These are phyloP conservation scores for Mola mola DNA, from an alignment of 2,113 vertebrate species.

Conservation along the genomic window DNA sequence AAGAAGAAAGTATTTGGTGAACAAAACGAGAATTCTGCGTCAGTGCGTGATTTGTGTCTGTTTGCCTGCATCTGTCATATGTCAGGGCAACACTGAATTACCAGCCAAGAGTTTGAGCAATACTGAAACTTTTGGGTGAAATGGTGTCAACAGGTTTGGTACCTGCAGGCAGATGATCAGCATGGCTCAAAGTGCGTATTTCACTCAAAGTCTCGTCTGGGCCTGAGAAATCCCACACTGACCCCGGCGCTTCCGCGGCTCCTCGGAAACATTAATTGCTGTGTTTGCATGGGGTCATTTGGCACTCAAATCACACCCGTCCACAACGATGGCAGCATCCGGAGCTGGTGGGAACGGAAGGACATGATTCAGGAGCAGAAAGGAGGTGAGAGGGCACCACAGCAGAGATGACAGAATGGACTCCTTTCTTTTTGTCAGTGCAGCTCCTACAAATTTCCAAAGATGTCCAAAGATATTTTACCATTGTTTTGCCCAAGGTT, in stretches of 20 bases:
- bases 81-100: neutral
- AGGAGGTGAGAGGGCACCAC: neutral
- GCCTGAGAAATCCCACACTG: slow-evolving; percentile 1
- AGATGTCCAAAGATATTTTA: no score
- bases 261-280: slow-evolving; percentile 16
- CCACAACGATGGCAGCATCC: slow-evolving; percentile 62
- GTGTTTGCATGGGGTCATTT: slow-evolving; percentile 66
- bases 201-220: neutral
- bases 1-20: slow-evolving; percentile 46
- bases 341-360: slow-evolving; percentile 24
- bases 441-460: no score
- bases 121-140: no score
- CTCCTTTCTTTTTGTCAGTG: no score
- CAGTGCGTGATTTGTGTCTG: slow-evolving; percentile 4
- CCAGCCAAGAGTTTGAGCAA: neutral
- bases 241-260: slow-evolving; percentile 9
- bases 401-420: neutral
- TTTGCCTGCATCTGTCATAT: neutral
- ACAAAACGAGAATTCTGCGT: slow-evolving; percentile 18
- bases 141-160: no score
- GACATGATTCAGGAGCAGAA: slow-evolving; percentile 11
- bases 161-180: no score
- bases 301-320: slow-evolving; percentile 68
- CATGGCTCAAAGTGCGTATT: no score
- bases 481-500: no score